A percentile compares a stretch with the other conserved stretches of the same genome.
These are phyloP conservation scores for Apis florea DNA, from an alignment of 1,140 invertebrate species.

Conservation along the genomic window DNA sequence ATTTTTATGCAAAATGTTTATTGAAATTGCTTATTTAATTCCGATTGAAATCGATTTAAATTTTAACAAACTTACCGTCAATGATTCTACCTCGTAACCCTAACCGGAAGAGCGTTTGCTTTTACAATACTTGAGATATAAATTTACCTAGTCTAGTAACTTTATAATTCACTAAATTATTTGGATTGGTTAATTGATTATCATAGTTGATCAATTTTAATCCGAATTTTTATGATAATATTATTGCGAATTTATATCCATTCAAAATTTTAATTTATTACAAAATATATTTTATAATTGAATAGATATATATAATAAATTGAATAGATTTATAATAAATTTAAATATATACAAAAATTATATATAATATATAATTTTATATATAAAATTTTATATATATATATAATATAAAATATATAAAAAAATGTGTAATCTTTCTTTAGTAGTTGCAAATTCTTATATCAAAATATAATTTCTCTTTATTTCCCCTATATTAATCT, in stretches of 20 bases:
- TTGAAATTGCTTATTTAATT: background rate
- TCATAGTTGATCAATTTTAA: background rate
- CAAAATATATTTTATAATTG: background rate
- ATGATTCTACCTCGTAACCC: background rate
- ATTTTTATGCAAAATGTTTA: background rate
- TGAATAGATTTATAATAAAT: too few relatives aligned
- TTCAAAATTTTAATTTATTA: background rate
- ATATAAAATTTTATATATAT: too few relatives aligned
- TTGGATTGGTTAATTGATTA: background rate
- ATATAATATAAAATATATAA: background rate
- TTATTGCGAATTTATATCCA: background rate
- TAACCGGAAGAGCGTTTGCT: constrained; percentile 54
- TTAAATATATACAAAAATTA: too few relatives aligned
- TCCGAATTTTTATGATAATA: background rate
- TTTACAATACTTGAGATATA: background rate
- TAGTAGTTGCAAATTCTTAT: background rate
- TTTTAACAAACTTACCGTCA: constrained; percentile 50
- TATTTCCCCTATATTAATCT: background rate
- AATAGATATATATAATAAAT: too few relatives aligned
- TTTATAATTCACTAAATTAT: background rate
- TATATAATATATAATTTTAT: too few relatives aligned
- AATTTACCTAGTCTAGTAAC: background rate
- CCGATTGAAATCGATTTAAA: constrained; percentile 55
- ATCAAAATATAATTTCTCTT: background rate
- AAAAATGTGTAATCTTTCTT: background rate